Base-by-base conservation (phyloP, 2,797 vertebrate species). In the Lycodopsis pacificus region DNA sequence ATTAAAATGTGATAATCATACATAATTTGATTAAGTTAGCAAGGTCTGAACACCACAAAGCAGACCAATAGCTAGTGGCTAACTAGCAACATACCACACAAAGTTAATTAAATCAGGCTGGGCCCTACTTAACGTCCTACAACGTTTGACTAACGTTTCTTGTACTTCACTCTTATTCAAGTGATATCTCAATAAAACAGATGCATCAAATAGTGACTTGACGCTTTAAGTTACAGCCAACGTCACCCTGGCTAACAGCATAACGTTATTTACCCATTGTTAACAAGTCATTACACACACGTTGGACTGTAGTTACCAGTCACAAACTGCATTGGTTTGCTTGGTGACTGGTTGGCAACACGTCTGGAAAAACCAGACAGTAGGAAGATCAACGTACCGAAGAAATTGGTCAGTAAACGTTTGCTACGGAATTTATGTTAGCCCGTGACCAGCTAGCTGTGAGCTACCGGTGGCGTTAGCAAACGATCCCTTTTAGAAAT, bases 381-480 rank as follows among this genome's bases (percentile, higher is more conserved):
- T 19, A 5, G 5, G 19, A 73, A 58, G 56, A 57, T 65, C 25
- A 79, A 71, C 32, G 14, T 54, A 76, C 22, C 13, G 25, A 69
- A 42, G 4, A 75, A 65, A 71, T 69, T 13, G 22, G 67, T 83
- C 65, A 42, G 36, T 62, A 87, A 9, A 77, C 54, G 71, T 87
- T 86, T 80, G 80, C 76, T 86, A 76, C 77, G 80, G 84, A 88
- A 77, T 88, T 81, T 46, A 62, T 65, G 65, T 87, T 91, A 91
- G 89, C 89, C 57, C 7, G 54, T 46, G 8, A 78, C 54, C 62
- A 69, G 90, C 91, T 92, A 93, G 71, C 77, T 68, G n/a, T 15
- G 14, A 86, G 81, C 88, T 87, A 89, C 91, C 88, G 88, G 91
- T 81, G 79, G 69, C 34, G 65, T 77, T 84, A 88, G 84, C 76